These are phyloP conservation scores for Cochlearius cochlearius DNA, from an alignment of 2,113 vertebrate species.

Conservation along the genomic window DNA sequence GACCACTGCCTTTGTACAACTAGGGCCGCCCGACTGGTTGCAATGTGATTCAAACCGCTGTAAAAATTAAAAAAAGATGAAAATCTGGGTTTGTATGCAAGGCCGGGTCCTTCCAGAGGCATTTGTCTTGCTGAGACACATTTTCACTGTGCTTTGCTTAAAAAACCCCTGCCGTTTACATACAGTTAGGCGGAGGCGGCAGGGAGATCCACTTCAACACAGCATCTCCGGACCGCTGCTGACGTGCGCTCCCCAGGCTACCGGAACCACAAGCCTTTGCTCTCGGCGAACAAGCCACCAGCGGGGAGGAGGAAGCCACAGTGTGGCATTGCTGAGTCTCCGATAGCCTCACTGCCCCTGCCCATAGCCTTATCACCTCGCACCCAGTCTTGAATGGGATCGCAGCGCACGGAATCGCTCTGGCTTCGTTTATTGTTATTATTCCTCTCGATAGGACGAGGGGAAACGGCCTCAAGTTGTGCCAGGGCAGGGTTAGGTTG, in stretches of 20 bases:
- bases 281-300: background rate
- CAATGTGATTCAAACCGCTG: background rate
- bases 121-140: background rate
- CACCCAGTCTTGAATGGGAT: background rate
- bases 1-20: background rate
- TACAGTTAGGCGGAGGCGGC: background rate
- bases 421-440: background rate
- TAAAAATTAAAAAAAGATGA: background rate
- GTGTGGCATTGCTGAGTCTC: background rate
- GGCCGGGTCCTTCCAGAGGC: background rate
- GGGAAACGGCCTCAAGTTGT: too few species aligned
- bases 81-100: background rate
- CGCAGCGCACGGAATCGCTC: background rate
- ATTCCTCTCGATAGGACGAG: too few species aligned
- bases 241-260: background rate
- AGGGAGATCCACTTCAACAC: background rate
- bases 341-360: background rate
- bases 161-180: background rate
- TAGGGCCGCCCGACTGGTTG: background rate
- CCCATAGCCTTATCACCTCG: background rate
- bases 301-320: background rate
- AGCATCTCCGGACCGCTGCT: background rate
- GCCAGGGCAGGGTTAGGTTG: too few species aligned
- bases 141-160: background rate
- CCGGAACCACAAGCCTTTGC: background rate